Base-by-base conservation (phyloP, 2,888 invertebrate species). In the Brenthis ino region DNA sequence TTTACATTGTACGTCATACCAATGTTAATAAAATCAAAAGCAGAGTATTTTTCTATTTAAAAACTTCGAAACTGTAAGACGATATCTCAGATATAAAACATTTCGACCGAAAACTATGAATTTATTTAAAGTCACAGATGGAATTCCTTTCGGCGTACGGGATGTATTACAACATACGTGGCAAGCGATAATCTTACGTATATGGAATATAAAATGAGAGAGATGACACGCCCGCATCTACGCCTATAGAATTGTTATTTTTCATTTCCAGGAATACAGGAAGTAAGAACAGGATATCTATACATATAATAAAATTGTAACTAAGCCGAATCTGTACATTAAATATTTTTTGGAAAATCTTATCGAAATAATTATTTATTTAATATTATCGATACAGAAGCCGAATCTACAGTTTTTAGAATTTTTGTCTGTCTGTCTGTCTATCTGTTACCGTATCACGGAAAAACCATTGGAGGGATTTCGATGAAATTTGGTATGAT, bases 241-340 rank as follows among this genome's bases (percentile, higher is more conserved):
- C 68, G 63, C 63, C n/a, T 54, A 63, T 63, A 53, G 87, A 87
- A 89, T 88, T 89, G 88, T 84, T 84, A 88, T 80, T 84, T 82
- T 83, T 82, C 85, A 85, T 85, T 84, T 84, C 80, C 77, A 81
- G 78, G 79, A 84, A 80, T 79, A 77, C 85, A 86, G 89, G 89
- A 89, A 85, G 82, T 77, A 77, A 75, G 71, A 77, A 78, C 84
- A 82, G 86, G 85, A 87, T 83, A 61, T 20, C 20, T 20, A 20
- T 20, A 20, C 20, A 20, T 20, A 20, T 20, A 20, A 20, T 20
- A 20, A 20, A 20, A 20, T 20, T 20, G 20, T 20, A 20, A 20
- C 20, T 20, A 20, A 20, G 20, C 20, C 20, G 20, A 20, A 20
- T 20, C 20, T 20, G 20, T 20, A 20, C 20, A 20, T 20, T 20